phyloP scores from a whole-genome alignment of 2,113 vertebrate species.

The Isichthys henryi region DNA sequence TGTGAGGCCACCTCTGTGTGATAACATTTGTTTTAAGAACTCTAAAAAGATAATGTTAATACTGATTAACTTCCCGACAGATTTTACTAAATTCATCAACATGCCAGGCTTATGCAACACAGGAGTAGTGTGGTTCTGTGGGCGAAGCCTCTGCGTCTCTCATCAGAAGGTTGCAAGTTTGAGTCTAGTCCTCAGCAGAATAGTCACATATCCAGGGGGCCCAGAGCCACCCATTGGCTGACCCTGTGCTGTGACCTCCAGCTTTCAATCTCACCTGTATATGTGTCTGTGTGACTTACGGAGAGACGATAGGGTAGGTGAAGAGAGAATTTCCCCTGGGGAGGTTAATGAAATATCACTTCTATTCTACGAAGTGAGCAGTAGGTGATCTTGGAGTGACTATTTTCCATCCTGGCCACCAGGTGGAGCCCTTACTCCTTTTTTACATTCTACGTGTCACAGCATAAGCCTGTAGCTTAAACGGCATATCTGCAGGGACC shows the following conservation, averaged over 20 bases:
- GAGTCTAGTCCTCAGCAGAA: not conserved
- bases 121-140: not conserved
- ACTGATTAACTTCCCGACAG: not conserved
- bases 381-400: not conserved
- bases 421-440: slow-evolving; percentile 10
- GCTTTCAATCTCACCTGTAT: not conserved
- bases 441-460: not conserved
- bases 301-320: not conserved
- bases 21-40: not conserved
- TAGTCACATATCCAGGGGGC: not conserved
- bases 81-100: not conserved
- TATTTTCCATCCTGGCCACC: not conserved
- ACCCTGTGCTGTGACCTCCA: not conserved
- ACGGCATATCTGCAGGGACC: not conserved
- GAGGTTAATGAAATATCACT: not conserved
- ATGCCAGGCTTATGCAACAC: not conserved
- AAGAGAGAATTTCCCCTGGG: not conserved
- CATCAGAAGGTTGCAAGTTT: not conserved
- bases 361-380: not conserved
- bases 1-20: not conserved
- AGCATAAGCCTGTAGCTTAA: not conserved
- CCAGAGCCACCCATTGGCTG: not conserved
- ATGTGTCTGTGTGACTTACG: not conserved
- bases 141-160: not conserved
- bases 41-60: not conserved